Conservation (phyloP, 2,797 vertebrate genomes). For the Coracias cyanogaster region DNA sequence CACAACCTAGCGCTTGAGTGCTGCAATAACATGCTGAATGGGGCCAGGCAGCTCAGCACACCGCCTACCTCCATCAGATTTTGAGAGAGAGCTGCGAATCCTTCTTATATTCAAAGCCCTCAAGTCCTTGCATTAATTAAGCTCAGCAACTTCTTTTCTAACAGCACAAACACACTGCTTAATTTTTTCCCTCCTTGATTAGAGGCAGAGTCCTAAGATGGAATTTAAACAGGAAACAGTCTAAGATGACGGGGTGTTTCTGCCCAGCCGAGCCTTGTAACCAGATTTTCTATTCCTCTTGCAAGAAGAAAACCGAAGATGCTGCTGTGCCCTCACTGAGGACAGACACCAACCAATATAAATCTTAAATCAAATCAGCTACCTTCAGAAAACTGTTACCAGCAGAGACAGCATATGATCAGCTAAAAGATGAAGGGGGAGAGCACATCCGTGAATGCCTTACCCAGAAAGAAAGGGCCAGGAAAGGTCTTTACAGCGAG, state of each 20-base stretch:
- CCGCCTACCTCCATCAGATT: not conserved
- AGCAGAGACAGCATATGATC: not conserved
- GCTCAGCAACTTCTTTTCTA: no score
- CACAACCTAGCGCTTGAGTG: slow-evolving; percentile 35
- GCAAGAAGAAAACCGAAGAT: not conserved
- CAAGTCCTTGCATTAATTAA: not conserved
- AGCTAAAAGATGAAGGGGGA: not conserved
- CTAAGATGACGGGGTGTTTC: not conserved
- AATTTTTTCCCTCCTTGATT: not conserved
- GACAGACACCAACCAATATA: not conserved
- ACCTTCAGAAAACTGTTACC: not conserved
- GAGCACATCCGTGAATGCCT: not conserved
- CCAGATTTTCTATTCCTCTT: not conserved
- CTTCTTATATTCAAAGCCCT: not conserved
- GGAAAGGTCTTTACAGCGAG: not conserved
- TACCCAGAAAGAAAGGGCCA: not conserved
- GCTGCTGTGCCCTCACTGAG: not conserved
- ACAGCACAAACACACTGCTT: not conserved
- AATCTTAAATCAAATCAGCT: not conserved
- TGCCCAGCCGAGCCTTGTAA: not conserved
- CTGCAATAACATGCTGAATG: not conserved
- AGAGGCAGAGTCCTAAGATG: not conserved
- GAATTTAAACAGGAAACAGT: not conserved
- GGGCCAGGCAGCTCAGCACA: not conserved
- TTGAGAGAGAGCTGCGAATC: not conserved